These are phyloP conservation scores for Crocallis elinguaria DNA, from an alignment of 2,888 invertebrate species.

Conservation along the genomic window DNA sequence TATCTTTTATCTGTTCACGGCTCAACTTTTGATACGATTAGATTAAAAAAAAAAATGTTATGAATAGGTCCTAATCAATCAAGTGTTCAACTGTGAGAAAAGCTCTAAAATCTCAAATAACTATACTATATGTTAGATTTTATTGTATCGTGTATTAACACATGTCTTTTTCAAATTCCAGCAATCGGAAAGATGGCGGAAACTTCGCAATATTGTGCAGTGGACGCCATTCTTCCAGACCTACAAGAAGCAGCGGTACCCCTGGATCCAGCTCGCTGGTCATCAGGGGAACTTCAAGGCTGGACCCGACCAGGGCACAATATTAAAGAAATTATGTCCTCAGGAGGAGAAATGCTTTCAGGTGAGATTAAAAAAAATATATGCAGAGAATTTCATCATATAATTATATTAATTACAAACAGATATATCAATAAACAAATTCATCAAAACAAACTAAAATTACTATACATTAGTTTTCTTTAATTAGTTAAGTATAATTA, in stretches of 20 bases:
- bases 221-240: slow-evolving; percentile 99
- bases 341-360: slow-evolving; percentile 96
- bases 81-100: too few species aligned
- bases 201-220: slow-evolving; percentile 96
- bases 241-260: slow-evolving; percentile 97
- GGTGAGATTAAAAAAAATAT: slow-evolving; percentile 57
- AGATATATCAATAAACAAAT: too few species aligned
- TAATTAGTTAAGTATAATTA: too few species aligned
- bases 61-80: too few species aligned
- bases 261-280: slow-evolving; percentile 98
- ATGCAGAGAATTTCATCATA: neutral
- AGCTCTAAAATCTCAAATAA: too few species aligned
- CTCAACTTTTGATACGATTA: too few species aligned
- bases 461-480: too few species aligned
- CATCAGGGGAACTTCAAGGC: slow-evolving; percentile 98
- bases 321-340: slow-evolving; percentile 95
- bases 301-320: slow-evolving; percentile 96
- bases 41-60: too few species aligned
- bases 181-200: slow-evolving; percentile 96
- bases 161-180: slow-evolving; percentile 74
- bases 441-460: too few species aligned
- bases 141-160: neutral
- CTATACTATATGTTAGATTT: too few species aligned
- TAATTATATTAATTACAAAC: too few species aligned
- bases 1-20: too few species aligned